Evolutionary conservation across 2,797 vertebrate species (phyloP).

Genomic region (Morelia viridis): DNA sequence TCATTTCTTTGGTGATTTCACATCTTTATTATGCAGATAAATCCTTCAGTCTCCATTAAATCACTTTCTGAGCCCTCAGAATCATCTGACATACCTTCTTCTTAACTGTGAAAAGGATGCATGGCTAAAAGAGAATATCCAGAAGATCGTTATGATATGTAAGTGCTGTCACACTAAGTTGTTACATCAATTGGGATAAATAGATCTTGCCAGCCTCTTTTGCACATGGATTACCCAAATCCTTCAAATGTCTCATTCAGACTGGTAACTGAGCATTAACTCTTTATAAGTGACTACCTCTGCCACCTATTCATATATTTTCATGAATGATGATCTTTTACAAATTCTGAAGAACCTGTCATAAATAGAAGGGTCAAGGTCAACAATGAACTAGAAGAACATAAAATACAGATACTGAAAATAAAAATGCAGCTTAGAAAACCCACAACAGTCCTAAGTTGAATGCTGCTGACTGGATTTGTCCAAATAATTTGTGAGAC

Average conservation of each 20-base stretch:
- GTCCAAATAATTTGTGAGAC: background rate
- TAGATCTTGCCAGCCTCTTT: background rate
- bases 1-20: background rate
- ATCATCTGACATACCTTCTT: background rate
- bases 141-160: background rate
- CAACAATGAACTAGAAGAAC: background rate
- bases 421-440: background rate
- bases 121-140: background rate
- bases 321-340: background rate
- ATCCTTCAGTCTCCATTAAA: background rate
- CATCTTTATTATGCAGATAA: fast-evolving
- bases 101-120: background rate
- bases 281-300: background rate
- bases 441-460: background rate
- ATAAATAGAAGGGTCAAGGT: background rate
- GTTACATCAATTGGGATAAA: background rate
- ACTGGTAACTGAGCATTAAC: background rate
- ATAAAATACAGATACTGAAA: background rate
- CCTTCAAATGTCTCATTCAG: background rate
- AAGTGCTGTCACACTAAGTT: background rate
- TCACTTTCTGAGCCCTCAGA: background rate
- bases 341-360: background rate
- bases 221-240: background rate
- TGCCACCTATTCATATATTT: background rate
- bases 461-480: background rate